Evolutionary conservation across 2,797 vertebrate genomes (phyloP).

Genomic region (Rhabdomys pumilio): DNA sequence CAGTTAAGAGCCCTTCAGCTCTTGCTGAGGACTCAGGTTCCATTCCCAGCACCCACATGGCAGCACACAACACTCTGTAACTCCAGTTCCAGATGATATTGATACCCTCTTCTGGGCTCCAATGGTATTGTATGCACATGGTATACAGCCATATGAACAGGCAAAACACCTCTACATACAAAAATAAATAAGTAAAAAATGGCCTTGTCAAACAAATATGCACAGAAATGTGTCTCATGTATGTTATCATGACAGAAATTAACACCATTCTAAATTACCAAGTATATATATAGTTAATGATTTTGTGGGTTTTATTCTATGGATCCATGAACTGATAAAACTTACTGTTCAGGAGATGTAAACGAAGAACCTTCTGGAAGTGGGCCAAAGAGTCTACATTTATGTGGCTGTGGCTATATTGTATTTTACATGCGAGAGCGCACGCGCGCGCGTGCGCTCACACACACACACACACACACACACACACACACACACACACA

Average conservation of each 20-base stretch:
- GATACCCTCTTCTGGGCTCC: neutral
- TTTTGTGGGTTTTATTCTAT: slow-evolving; percentile 47
- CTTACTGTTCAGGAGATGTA: neutral
- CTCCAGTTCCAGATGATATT: neutral
- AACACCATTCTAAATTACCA: neutral
- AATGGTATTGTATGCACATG: neutral
- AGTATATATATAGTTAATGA: neutral
- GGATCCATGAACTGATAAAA: neutral
- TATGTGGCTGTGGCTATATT: neutral
- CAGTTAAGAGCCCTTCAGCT: neutral
- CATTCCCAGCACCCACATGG: neutral
- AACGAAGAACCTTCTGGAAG: slow-evolving; percentile 24
- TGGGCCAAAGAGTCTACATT: neutral
- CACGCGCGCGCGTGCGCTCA: too few relatives aligned
- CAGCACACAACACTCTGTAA: neutral
- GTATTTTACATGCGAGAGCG: too few relatives aligned
- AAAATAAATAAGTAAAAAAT: neutral
- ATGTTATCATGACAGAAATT: slow-evolving; percentile 7
- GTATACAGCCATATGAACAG: neutral
- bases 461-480: neutral
- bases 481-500: neutral
- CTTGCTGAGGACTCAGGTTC: neutral
- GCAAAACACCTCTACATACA: neutral
- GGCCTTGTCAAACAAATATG: neutral
- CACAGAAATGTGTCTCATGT: neutral